Evolutionary conservation across 2,888 invertebrate species (phyloP), one percentile per base, ranked within the genome.

Genomic region (Crioceris asparagi): DNA sequence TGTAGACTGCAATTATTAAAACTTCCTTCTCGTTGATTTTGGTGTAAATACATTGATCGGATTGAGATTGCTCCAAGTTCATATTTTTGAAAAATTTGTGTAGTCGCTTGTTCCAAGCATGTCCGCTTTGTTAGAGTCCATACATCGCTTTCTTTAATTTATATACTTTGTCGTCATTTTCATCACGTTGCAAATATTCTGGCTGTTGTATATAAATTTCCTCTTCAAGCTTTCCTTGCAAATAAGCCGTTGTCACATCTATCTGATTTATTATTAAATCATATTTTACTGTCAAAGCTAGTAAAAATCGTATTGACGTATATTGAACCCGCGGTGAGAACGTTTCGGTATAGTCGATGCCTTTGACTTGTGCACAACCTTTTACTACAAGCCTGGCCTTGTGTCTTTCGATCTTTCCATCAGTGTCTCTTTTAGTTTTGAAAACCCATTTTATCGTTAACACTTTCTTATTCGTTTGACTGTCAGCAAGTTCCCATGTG

Each of bases 1-100:
- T n/a, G n/a, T n/a, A n/a, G n/a, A n/a, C n/a, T n/a, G n/a, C n/a
- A n/a, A n/a, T n/a, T n/a, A n/a, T n/a, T n/a, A n/a, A n/a, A n/a
- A n/a, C n/a, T n/a, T n/a, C n/a, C n/a, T n/a, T n/a, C 29, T 38
- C 21, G 18, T 32, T 35, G 18, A 33, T 19, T 14, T 49, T 49
- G 6, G 40, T 41, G 41, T 41, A 50, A 17, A 49, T 27, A 38
- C 46, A 49, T 32, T 47, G 45, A 36, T 50, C 50, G 25, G 36
- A 36, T 10, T 44, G 27, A 18, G 45, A 44, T 37, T 36, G 46
- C 29, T 41, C 41, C 39, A 37, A 39, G 14, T 14, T 11, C 18
- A 36, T 33, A 11, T 21, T 26, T 12, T 12, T 7, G 3, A 38
- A 15, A 2, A 32, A 27, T 29, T 21, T 27, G 18, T 38, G 38